A percentile compares a stretch with the other conserved stretches of the same genome.
Conservation (phyloP, 2,113 vertebrate species). For the Eulemur macaco region DNA sequence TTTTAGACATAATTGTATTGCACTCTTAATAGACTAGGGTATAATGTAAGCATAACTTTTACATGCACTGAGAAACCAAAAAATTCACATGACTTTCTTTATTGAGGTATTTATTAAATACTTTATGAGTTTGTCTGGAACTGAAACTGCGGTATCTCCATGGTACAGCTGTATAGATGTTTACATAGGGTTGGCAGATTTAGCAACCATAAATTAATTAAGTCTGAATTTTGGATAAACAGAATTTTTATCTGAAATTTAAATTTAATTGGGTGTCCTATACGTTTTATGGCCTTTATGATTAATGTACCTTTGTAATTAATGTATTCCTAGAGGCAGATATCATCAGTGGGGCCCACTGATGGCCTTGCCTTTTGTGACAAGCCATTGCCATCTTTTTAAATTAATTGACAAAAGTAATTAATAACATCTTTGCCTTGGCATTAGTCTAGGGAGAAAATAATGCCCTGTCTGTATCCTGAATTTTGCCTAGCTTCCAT, state of each 20-base stretch:
- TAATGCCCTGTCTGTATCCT: not conserved
- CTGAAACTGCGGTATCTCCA: not conserved
- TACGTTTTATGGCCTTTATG: not conserved
- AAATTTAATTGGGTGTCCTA: not conserved
- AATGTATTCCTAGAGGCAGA: not conserved
- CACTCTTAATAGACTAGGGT: not conserved
- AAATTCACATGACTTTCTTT: not conserved
- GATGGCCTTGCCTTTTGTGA: not conserved
- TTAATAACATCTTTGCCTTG: not conserved
- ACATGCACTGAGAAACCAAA: not conserved
- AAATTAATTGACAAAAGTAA: slow-evolving; percentile 16
- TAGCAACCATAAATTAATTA: not conserved
- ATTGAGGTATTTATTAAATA: not conserved
- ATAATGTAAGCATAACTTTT: not conserved
- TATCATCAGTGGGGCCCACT: no score
- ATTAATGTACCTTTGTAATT: not conserved
- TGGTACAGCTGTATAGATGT: not conserved
- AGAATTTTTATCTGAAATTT: not conserved
- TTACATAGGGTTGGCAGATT: not conserved
- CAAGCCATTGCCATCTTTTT: not conserved
- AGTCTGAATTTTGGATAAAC: not conserved
- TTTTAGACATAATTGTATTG: not conserved
- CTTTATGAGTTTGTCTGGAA: not conserved
- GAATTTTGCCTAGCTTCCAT: not conserved
- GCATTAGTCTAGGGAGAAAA: not conserved